Evolutionary conservation across 2,888 invertebrate species (phyloP).

Genomic region (Hirtodrosophila trivittata): DNA sequence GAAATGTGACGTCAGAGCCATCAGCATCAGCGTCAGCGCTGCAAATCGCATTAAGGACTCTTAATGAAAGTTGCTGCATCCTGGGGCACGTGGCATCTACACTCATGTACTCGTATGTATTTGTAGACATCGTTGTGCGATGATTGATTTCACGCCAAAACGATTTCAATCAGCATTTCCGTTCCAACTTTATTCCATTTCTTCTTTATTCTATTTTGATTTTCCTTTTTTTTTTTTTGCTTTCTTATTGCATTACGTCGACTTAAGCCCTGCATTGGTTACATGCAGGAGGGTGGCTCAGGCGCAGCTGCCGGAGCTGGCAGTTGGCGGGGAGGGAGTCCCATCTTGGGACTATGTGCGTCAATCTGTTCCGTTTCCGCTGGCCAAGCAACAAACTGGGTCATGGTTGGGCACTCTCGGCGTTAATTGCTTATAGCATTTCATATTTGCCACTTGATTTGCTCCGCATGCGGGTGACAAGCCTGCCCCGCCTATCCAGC

Average conservation of each 20-base stretch:
- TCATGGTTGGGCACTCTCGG: conserved; percentile 49
- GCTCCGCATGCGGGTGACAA: conserved; percentile 59
- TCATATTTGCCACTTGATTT: conserved; percentile 55
- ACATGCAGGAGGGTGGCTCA: too few species aligned
- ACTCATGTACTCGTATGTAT: conserved; percentile 22
- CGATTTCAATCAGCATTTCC: conserved; percentile 82
- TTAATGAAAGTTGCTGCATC: conserved; percentile 79
- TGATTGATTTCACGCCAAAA: conserved; percentile 82
- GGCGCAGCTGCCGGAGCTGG: too few species aligned
- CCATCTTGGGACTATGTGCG: conserved; percentile 52
- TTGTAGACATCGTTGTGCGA: conserved; percentile 62
- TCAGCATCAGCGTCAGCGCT: conserved; percentile 51
- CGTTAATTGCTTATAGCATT: conserved; percentile 47
- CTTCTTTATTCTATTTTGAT: too few species aligned
- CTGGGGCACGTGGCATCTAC: conserved; percentile 41
- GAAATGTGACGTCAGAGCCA: conserved; percentile 46
- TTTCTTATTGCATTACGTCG: conserved; percentile 61
- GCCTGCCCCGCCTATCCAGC: too few species aligned
- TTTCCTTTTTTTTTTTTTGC: too few species aligned
- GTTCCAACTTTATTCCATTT: too few species aligned
- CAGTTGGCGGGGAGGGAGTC: conserved; percentile 6
- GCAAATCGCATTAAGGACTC: conserved; percentile 81
- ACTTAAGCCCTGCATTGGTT: too few species aligned
- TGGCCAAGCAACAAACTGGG: conserved; percentile 60
- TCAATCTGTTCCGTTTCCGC: conserved; percentile 46